These are phyloP conservation scores for Otolemur garnettii DNA, from an alignment of 2,113 vertebrate genomes.

Conservation along the genomic window DNA sequence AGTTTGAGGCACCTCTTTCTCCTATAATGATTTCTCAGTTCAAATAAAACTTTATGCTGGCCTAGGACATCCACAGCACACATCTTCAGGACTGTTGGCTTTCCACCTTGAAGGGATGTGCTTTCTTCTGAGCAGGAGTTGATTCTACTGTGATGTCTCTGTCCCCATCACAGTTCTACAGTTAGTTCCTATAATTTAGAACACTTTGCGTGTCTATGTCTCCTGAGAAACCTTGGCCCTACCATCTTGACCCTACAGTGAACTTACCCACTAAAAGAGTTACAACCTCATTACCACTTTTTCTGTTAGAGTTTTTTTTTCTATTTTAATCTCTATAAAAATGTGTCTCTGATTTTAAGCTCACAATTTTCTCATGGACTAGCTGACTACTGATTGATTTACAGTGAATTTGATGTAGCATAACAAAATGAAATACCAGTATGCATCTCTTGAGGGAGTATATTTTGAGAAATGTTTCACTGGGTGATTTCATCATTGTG, in stretches of 20 bases:
- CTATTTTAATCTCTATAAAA: not conserved
- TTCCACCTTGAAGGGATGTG: not conserved
- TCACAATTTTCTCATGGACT: slow-evolving; percentile 11
- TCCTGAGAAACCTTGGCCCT: not conserved
- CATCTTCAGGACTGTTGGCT: not conserved
- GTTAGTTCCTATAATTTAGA: not conserved
- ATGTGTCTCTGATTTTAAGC: not conserved
- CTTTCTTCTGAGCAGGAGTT: not conserved
- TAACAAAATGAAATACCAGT: not conserved
- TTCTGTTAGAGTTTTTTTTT: not conserved
- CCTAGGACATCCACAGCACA: not conserved
- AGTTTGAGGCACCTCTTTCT: not conserved
- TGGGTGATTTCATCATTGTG: not conserved
- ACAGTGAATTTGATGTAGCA: not conserved
- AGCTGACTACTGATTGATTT: not conserved
- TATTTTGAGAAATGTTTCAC: not conserved
- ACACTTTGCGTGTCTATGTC: not conserved
- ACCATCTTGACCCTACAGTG: not conserved
- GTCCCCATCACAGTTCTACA: not conserved
- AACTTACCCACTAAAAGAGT: not conserved
- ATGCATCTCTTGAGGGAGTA: not conserved
- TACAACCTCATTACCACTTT: not conserved
- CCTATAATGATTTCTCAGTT: not conserved
- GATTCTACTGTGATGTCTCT: not conserved
- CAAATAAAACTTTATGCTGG: not conserved